phyloP scores from a whole-genome alignment of 2,888 invertebrate species.

The Orthosia gracilis region DNA sequence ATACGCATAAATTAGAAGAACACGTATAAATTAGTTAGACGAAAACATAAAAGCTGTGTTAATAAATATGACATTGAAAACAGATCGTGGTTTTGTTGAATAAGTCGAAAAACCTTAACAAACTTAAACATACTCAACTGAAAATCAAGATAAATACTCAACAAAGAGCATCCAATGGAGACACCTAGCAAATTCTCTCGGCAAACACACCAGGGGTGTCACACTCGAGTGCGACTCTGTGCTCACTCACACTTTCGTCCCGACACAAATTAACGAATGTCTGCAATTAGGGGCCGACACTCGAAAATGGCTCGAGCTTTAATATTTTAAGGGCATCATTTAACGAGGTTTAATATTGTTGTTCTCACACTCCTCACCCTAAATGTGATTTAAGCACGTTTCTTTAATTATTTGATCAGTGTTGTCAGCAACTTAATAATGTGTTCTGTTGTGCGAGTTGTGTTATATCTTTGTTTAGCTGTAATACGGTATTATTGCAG shows the following conservation, averaged over 20 bases:
- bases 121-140: slow-evolving; percentile 33
- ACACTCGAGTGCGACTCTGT: slow-evolving; percentile 61
- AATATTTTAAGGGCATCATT: slow-evolving; percentile 68
- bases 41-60: not conserved
- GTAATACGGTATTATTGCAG: too few relatives aligned
- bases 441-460: not conserved
- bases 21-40: not conserved
- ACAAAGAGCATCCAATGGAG: slow-evolving; percentile 48
- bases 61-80: not conserved
- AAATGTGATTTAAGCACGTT: slow-evolving; percentile 62
- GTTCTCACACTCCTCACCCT: slow-evolving; percentile 52
- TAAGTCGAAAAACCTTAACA: slow-evolving; percentile 9
- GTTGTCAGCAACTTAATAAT: slow-evolving; percentile 23
- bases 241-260: slow-evolving; percentile 75
- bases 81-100: not conserved
- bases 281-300: slow-evolving; percentile 75
- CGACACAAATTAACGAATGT: slow-evolving; percentile 79
- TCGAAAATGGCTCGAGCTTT: slow-evolving; percentile 76
- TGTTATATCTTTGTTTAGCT: too few relatives aligned
- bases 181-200: slow-evolving; percentile 45
- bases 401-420: slow-evolving; percentile 61
- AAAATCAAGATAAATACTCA: slow-evolving; percentile 53
- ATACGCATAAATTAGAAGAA: not conserved
- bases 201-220: slow-evolving; percentile 53
- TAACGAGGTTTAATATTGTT: slow-evolving; percentile 70